Conservation (phyloP, 2,113 vertebrate species). For the Ciconia boyciana region DNA sequence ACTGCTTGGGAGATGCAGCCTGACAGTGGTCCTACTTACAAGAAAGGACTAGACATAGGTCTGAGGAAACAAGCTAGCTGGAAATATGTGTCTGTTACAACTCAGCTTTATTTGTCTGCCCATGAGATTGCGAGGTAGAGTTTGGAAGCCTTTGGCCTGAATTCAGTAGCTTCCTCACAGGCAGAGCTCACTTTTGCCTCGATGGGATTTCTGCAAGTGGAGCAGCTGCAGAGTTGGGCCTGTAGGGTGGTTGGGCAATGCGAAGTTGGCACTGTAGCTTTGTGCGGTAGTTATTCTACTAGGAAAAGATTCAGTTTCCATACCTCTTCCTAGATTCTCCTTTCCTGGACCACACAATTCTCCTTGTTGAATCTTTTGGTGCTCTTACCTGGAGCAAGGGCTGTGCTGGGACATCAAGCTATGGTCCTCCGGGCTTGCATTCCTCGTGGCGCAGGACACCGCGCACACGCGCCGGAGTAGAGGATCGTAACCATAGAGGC, state of each 20-base stretch:
- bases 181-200: not conserved
- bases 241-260: accelerated
- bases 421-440: not conserved
- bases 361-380: not conserved
- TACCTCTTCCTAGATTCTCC: not conserved
- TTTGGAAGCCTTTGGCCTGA: not conserved
- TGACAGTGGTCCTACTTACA: not conserved
- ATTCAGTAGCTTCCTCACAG: not conserved
- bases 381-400: not conserved
- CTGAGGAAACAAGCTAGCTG: not conserved
- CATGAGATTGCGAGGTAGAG: not conserved
- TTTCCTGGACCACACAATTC: not conserved
- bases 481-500: not conserved
- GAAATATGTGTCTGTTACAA: not conserved
- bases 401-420: not conserved
- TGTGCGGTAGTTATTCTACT: accelerated
- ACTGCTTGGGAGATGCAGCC: not conserved
- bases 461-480: accelerated
- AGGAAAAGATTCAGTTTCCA: not conserved
- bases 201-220: not conserved
- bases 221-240: not conserved
- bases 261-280: not conserved
- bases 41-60: not conserved
- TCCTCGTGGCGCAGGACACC: accelerated
- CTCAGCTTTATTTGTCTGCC: not conserved